These are phyloP conservation scores for Bombus waltoni DNA, from an alignment of 1,140 invertebrate genomes.

Conservation along the genomic window DNA sequence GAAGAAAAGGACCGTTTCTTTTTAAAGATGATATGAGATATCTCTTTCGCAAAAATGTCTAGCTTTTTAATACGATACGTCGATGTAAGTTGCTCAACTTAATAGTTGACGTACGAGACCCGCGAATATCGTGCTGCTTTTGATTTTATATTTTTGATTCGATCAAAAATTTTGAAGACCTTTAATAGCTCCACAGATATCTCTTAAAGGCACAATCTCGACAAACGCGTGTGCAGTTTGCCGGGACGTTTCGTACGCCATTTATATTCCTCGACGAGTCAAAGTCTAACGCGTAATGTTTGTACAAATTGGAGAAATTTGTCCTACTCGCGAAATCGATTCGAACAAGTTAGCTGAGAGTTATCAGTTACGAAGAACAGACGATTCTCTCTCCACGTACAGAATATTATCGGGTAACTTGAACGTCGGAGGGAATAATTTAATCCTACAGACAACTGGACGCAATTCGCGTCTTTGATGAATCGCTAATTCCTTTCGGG, in stretches of 20 bases:
- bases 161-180: slow-evolving; percentile 11
- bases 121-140: slow-evolving; percentile 55
- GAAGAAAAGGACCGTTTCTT: not conserved
- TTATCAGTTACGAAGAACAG: not conserved
- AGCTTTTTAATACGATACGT: not conserved
- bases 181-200: slow-evolving; percentile 40
- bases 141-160: slow-evolving; percentile 44
- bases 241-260: slow-evolving; percentile 63
- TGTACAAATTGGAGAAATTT: not conserved
- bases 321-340: not conserved
- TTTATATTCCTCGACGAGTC: slow-evolving; percentile 17
- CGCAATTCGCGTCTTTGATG: not conserved
- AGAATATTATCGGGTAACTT: not conserved
- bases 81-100: not conserved
- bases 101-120: slow-evolving; percentile 59
- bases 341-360: not conserved
- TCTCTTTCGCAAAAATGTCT: not conserved
- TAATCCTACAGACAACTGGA: slow-evolving; percentile 26
- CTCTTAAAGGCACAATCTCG: slow-evolving; percentile 66
- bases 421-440: slow-evolving; percentile 22
- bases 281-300: not conserved
- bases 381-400: not conserved
- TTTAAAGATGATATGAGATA: not conserved
- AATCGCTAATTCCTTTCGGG: slow-evolving; percentile 29
- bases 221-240: slow-evolving; percentile 45